Percentiles rank a stretch among this genome's conserved stretches.
Conservation (phyloP, 2,113 vertebrate genomes). For the Picathartes gymnocephalus region DNA sequence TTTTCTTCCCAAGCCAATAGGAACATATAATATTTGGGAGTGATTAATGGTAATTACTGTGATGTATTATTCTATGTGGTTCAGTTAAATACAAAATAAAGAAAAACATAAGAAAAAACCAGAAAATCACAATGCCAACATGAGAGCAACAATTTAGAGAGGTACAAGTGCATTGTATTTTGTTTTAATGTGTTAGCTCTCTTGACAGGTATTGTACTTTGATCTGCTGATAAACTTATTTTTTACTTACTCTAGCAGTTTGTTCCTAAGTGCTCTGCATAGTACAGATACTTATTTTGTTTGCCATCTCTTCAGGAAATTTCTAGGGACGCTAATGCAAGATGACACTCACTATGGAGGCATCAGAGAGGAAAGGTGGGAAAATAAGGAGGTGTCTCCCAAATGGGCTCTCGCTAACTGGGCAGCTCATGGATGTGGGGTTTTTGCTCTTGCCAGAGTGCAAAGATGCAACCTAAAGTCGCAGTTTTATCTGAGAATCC, state of each 20-base stretch:
- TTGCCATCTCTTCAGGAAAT: neutral
- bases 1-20: neutral
- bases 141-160: neutral
- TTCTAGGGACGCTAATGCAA: neutral
- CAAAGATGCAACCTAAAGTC: neutral
- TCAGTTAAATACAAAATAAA: neutral
- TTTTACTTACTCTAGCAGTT: neutral
- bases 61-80: neutral
- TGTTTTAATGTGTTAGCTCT: neutral
- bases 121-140: neutral
- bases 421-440: neutral
- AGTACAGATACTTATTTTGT: neutral
- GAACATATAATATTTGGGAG: neutral
- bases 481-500: constrained; percentile 25
- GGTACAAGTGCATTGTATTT: neutral
- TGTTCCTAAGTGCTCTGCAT: neutral
- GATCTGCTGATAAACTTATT: neutral
- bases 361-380: neutral
- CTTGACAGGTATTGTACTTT: neutral
- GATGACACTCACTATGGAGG: fast-evolving
- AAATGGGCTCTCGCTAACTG: neutral
- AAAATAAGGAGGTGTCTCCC: neutral
- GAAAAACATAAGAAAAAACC: fast-evolving
- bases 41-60: neutral
- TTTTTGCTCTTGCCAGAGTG: neutral